Conservation (phyloP, 1,140 invertebrate species). For the Pomacea maculata region DNA sequence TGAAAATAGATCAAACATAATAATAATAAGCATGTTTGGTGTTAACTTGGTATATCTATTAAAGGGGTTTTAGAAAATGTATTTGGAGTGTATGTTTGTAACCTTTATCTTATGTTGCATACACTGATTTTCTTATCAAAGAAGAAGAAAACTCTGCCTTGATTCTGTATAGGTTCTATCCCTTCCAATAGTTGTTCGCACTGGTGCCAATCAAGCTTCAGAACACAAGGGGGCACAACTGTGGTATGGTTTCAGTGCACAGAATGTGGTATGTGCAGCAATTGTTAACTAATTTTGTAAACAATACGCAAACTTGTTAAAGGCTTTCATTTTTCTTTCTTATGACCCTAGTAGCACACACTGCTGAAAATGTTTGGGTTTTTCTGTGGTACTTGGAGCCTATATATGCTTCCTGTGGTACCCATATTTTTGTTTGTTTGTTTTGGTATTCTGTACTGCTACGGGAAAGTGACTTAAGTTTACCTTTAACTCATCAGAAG, state of each 20-base stretch:
- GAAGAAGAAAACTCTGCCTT: neutral
- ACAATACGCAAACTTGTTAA: neutral
- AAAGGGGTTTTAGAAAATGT: neutral
- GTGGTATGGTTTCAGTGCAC: constrained; percentile 11
- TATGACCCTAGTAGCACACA: too few species aligned
- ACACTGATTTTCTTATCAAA: neutral
- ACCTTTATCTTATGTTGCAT: neutral
- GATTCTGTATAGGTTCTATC: neutral
- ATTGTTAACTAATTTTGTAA: neutral
- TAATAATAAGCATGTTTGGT: neutral
- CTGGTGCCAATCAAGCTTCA: constrained; percentile 7
- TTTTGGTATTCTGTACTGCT: too few species aligned
- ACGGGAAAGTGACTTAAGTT: too few species aligned
- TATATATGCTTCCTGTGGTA: too few species aligned
- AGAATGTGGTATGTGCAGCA: neutral
- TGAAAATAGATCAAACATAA: too few species aligned
- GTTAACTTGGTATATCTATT: neutral
- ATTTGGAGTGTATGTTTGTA: neutral
- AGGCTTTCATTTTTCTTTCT: too few species aligned
- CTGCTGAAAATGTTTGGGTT: too few species aligned
- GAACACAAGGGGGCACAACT: constrained; percentile 11
- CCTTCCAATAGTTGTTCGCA: constrained; percentile 7
- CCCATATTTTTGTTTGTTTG: too few species aligned
- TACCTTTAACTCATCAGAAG: too few species aligned
- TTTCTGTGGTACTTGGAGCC: too few species aligned